Evolutionary conservation across 2,888 invertebrate species (phyloP).

Genomic region (Brachycybe producta): DNA sequence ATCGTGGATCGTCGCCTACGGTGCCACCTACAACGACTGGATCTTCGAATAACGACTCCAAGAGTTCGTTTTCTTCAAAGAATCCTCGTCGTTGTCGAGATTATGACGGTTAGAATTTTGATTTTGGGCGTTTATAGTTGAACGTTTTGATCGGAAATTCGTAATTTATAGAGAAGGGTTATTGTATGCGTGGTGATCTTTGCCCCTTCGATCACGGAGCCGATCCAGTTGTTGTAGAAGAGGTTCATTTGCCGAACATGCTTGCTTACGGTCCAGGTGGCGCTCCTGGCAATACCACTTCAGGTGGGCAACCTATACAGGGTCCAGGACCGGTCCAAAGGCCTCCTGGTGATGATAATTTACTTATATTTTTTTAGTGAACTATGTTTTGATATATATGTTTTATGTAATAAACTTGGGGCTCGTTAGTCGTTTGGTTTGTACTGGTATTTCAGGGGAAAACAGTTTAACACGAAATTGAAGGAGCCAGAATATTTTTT

Average conservation of each 20-base stretch:
- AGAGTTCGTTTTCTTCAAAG: constrained; percentile 32
- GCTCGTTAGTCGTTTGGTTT: too few species aligned
- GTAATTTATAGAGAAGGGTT: constrained; percentile 63
- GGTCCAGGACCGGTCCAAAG: constrained; percentile 23
- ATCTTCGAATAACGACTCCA: neutral
- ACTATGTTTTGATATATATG: too few species aligned
- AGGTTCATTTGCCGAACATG: constrained; percentile 50
- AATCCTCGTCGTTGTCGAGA: constrained; percentile 51
- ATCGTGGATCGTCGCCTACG: neutral
- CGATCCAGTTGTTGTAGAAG: constrained; percentile 90
- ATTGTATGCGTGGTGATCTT: constrained; percentile 90
- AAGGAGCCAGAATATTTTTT: too few species aligned
- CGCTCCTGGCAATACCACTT: constrained; percentile 28
- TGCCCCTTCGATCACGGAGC: constrained; percentile 95
- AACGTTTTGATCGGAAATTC: constrained; percentile 14
- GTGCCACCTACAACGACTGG: neutral
- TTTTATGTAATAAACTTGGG: too few species aligned
- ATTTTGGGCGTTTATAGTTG: neutral
- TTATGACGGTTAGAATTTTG: constrained; percentile 55
- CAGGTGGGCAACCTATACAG: too few species aligned
- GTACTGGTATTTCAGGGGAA: too few species aligned
- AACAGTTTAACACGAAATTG: too few species aligned
- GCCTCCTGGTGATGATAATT: too few species aligned
- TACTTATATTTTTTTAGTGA: too few species aligned
- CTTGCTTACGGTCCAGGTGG: constrained; percentile 28